Conservation (phyloP, 2,888 invertebrate species). For the Schizotus pectinicornis region DNA sequence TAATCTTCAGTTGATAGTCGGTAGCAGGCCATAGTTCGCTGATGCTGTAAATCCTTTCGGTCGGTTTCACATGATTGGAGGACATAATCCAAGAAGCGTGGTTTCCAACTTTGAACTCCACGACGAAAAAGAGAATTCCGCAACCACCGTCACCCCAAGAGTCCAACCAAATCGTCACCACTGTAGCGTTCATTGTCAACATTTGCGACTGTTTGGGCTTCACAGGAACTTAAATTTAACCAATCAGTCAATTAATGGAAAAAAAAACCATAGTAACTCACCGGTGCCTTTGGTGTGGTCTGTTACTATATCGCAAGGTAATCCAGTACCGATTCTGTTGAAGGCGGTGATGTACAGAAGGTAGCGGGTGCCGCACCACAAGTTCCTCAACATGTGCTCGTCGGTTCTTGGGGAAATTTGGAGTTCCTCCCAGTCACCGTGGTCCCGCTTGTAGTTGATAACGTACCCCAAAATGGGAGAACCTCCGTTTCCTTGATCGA, state of each 20-base stretch:
- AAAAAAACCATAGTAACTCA: constrained; percentile 40
- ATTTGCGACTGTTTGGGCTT: constrained; percentile 81
- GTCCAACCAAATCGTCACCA: constrained; percentile 85
- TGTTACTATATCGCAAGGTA: constrained; percentile 87
- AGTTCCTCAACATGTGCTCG: constrained; percentile 78
- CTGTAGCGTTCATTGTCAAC: constrained; percentile 84
- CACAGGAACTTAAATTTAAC: constrained; percentile 69
- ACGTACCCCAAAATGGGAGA: constrained; percentile 84
- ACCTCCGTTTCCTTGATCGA: constrained; percentile 79
- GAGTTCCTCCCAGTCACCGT: constrained; percentile 91
- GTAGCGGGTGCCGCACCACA: constrained; percentile 89
- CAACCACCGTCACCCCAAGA: constrained; percentile 91
- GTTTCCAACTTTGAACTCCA: constrained; percentile 75
- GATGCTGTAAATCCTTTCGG: constrained; percentile 82
- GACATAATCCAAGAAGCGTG: constrained; percentile 78
- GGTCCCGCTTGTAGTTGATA: constrained; percentile 87
- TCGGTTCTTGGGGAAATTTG: constrained; percentile 83
- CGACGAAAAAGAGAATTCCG: constrained; percentile 83
- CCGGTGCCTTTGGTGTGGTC: constrained; percentile 83
- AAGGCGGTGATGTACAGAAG: constrained; percentile 90
- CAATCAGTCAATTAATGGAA: neutral
- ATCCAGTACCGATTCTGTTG: constrained; percentile 87
- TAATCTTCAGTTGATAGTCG: constrained; percentile 75
- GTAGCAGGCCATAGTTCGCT: constrained; percentile 78
- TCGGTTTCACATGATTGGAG: constrained; percentile 81